Evolutionary conservation across 2,113 vertebrate species (phyloP), one percentile per base, ranked within the genome.

Genomic region (Siniperca knerii): DNA sequence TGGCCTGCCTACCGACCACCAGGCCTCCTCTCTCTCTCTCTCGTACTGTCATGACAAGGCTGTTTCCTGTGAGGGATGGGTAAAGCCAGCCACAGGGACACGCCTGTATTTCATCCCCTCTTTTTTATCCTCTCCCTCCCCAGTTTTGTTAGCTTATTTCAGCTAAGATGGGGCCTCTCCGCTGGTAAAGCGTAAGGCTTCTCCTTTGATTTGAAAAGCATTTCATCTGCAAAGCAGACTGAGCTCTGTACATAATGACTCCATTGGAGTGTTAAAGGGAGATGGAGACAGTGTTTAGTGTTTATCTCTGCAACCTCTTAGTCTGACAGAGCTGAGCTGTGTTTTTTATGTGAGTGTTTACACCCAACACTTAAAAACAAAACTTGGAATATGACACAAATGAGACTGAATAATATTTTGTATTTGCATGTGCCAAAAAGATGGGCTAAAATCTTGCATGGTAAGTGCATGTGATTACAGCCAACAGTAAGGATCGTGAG

Each of bases 51-150:
- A 80, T 85, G 89, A 89, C 86, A 87, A 88, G 90, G 91, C 86
- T 81, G 81, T 89, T 87, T 88, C 1, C 70, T 83, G 61, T 93
- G 88, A 94, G 83, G 77, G 85, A 95, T 91, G 80, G 84, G 60
- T 76, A 62, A 67, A 73, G 75, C 85, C 69, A 57, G 55, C 87
- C 82, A 87, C 58, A 10, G 82, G 88, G 91, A 87, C 82, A 60
- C 0, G 44, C 70, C 81, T 84, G 82, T 87, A 91, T 90, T 91
- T 92, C 85, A 82, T 88, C 83, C 55, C 78, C 52, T 84, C n/a
- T 40, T 73, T 64, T 82, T 82, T 54, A 85, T 85, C 67, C 55
- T 65, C 79, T 54, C 44, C 29, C 37, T 58, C 50, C 44, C 21
- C 25, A 6, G 18, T 4, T 84, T 78, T 87, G 70, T 90, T 91